Conservation (phyloP, 2,797 vertebrate species). For the Schizopygopsis pylzovi region DNA sequence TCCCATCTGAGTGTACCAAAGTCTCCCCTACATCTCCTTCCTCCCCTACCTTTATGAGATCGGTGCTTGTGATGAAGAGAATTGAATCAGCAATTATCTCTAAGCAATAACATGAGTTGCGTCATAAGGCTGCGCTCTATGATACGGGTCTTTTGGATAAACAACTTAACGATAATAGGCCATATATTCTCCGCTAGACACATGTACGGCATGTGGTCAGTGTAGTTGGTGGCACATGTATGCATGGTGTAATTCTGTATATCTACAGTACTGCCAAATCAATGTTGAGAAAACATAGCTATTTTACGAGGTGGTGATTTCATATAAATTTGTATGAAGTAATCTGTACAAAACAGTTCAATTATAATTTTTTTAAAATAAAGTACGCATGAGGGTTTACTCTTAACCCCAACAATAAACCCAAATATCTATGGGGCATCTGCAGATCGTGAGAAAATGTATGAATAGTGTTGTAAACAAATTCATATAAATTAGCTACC, state of each 20-base stretch:
- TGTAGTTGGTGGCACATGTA: background rate
- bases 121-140: slow-evolving; percentile 35
- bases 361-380: background rate
- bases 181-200: background rate
- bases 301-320: background rate
- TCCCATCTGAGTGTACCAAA: slow-evolving; percentile 24
- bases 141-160: slow-evolving; percentile 11
- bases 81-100: slow-evolving; percentile 49
- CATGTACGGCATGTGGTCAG: background rate
- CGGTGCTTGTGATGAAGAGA: slow-evolving; percentile 48
- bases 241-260: background rate
- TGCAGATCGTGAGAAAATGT: background rate
- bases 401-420: background rate
- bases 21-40: background rate
- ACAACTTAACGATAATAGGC: slow-evolving; percentile 10
- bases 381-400: background rate
- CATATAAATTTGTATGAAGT: background rate
- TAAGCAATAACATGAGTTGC: slow-evolving; percentile 26
- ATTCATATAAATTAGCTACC: background rate
- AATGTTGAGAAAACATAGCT: background rate
- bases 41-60: slow-evolving; percentile 11
- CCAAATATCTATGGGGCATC: background rate
- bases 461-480: background rate
- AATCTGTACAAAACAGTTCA: background rate
- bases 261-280: background rate